These are phyloP conservation scores for Gambusia yucatana DNA, from an alignment of 2,797 vertebrate genomes.

Conservation along the genomic window DNA sequence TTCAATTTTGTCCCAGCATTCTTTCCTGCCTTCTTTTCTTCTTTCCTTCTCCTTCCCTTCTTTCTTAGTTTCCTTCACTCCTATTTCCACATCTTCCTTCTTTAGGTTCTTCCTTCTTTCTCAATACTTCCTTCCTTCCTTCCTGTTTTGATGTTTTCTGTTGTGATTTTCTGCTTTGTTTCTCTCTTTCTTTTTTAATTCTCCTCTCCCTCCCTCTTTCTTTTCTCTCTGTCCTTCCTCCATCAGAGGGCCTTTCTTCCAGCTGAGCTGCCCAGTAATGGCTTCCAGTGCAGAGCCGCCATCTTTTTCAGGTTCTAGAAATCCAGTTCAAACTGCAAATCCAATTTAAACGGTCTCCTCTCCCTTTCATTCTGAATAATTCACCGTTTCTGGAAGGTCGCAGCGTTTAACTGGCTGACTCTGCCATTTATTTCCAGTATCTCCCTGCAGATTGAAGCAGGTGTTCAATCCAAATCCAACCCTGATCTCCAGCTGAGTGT, in stretches of 20 bases:
- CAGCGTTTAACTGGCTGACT: conserved; percentile 28
- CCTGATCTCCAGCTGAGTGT: conserved; percentile 59
- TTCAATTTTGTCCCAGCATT: neutral
- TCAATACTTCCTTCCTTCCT: too few species aligned
- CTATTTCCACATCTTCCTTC: too few species aligned
- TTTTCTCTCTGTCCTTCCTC: neutral
- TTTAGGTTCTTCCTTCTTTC: neutral
- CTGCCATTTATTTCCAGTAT: neutral
- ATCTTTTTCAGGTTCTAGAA: neutral
- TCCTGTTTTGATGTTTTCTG: neutral
- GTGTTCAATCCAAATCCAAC: conserved; percentile 26
- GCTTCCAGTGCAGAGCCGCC: neutral
- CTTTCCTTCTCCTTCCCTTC: neutral
- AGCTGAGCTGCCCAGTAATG: neutral
- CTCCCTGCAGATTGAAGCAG: conserved; percentile 6
- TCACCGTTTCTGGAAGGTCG: conserved; percentile 36
- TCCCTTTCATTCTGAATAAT: conserved; percentile 33
- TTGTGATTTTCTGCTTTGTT: neutral
- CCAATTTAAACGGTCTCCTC: conserved; percentile 25
- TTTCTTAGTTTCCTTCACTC: neutral
- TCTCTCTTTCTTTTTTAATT: neutral
- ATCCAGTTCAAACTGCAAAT: neutral
- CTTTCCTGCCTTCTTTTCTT: neutral
- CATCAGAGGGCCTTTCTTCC: neutral
- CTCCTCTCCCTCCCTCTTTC: neutral